phyloP scores from a whole-genome alignment of 2,888 invertebrate genomes.

The Drosophila fulvimacula region DNA sequence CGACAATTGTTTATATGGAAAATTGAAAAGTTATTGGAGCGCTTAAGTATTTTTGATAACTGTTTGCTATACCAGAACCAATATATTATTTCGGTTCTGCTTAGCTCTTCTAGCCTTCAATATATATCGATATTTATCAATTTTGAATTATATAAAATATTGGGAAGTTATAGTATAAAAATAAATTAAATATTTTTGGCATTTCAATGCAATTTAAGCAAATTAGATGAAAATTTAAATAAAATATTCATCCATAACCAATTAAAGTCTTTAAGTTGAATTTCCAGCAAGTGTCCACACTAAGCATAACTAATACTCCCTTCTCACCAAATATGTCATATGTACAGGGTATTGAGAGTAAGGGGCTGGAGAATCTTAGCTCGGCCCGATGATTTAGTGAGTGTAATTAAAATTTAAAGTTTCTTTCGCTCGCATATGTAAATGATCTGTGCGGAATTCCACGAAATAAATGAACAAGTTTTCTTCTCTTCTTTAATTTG shows the following conservation, averaged over 20 bases:
- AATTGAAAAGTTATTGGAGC: neutral
- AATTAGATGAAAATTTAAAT: neutral
- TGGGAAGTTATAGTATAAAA: neutral
- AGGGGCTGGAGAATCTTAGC: slow-evolving; percentile 41
- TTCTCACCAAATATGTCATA: neutral
- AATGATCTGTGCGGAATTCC: slow-evolving; percentile 75
- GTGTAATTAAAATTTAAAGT: slow-evolving; percentile 82
- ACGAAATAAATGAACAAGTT: slow-evolving; percentile 78
- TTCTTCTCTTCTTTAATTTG: slow-evolving; percentile 30
- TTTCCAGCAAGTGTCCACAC: neutral
- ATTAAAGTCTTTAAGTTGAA: neutral
- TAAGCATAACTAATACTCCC: neutral
- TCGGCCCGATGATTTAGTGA: slow-evolving; percentile 80
- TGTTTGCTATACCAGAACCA: neutral
- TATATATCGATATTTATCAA: neutral
- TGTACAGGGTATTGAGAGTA: slow-evolving; percentile 10
- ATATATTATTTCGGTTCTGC: neutral
- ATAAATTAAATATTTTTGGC: neutral
- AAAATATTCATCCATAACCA: neutral
- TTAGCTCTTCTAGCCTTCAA: neutral
- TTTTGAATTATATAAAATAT: neutral
- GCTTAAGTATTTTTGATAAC: neutral
- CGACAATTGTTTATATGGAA: neutral
- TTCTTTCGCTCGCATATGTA: slow-evolving; percentile 76
- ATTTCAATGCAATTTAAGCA: neutral